Percentiles rank a stretch among this genome's conserved stretches.
phyloP scores from a whole-genome alignment of 2,888 invertebrate genomes.

The Hymenopus coronatus region DNA sequence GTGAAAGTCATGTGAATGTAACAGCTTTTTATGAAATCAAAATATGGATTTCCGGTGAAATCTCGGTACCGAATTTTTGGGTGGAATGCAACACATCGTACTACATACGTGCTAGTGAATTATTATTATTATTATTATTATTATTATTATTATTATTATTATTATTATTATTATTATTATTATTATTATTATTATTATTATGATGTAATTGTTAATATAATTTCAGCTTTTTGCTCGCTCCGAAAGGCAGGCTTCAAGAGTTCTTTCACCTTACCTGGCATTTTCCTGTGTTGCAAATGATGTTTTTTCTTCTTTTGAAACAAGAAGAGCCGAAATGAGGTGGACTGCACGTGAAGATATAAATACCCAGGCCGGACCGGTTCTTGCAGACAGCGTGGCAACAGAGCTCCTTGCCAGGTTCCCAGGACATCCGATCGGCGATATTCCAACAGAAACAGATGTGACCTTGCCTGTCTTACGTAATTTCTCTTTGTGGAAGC shows the following conservation, averaged over 20 bases:
- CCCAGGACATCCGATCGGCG: constrained; percentile 9
- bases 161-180: no score
- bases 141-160: no score
- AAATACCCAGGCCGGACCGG: not conserved
- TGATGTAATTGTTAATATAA: no score
- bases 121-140: no score
- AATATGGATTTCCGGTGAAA: no score
- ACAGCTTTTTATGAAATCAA: no score
- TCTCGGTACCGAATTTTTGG: no score
- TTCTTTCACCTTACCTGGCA: not conserved
- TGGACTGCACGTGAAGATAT: not conserved
- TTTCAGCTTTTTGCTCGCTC: no score
- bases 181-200: no score
- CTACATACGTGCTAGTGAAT: no score
- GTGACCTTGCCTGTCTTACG: not conserved
- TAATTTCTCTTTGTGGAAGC: not conserved
- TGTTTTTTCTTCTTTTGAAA: not conserved
- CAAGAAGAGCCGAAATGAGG: not conserved
- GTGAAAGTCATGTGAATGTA: no score
- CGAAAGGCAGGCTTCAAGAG: not conserved
- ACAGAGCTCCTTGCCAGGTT: constrained; percentile 7
- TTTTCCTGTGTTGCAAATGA: not conserved
- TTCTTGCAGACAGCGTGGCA: constrained; percentile 16
- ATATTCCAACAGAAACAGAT: not conserved
- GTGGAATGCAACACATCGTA: no score